Percentiles rank a stretch among this genome's conserved stretches.
phyloP scores from a whole-genome alignment of 2,113 vertebrate genomes.

The Suricata suricatta region DNA sequence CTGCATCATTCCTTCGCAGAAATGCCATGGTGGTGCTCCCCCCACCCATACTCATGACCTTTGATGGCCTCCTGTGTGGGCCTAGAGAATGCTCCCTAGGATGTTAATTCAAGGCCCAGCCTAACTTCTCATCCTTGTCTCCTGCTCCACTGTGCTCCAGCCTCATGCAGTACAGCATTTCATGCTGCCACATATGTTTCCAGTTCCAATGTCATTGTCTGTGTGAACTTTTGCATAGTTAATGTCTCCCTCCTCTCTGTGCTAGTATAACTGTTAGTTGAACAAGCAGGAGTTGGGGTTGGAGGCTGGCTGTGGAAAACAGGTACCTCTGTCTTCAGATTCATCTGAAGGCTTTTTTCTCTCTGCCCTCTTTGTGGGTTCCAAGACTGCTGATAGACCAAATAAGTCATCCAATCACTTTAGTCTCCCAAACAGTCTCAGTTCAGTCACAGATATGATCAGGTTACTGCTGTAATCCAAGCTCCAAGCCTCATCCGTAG shows the following conservation, averaged over 20 bases:
- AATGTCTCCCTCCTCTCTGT: not conserved
- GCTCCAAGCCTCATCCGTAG: not conserved
- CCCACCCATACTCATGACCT: not conserved
- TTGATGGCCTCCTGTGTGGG: not conserved
- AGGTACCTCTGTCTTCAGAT: not conserved
- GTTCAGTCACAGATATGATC: not conserved
- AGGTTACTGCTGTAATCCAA: not conserved
- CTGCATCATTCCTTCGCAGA: not conserved
- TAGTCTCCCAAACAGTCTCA: not conserved
- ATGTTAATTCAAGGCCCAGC: not conserved
- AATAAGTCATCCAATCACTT: not conserved
- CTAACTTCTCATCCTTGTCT: not conserved
- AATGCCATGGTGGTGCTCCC: not conserved
- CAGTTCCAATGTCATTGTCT: not conserved
- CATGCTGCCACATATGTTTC: not conserved
- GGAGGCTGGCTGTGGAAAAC: not conserved
- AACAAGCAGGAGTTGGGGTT: not conserved
- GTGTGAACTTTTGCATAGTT: not conserved
- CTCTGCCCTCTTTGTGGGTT: not conserved
- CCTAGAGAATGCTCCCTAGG: not conserved
- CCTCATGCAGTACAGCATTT: not conserved
- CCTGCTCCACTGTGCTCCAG: not conserved
- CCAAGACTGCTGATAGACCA: not conserved
- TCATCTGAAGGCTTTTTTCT: not conserved
- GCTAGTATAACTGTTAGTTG: not conserved